phyloP scores from a whole-genome alignment of 2,888 invertebrate genomes.

The Tipula confusa region DNA sequence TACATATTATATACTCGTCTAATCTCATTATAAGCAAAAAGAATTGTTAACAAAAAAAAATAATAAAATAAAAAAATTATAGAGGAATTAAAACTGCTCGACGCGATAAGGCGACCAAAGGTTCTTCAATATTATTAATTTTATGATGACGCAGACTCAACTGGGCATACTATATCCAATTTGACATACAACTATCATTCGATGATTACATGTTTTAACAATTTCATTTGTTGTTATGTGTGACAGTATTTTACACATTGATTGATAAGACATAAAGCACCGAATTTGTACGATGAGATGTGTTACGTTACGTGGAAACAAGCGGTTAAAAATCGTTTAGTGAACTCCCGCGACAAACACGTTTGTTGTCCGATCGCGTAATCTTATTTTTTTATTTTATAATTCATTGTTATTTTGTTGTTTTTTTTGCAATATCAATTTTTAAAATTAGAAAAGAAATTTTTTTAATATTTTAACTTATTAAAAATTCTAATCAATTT shows the following conservation, averaged over 20 bases:
- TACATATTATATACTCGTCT: background rate
- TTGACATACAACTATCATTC: background rate
- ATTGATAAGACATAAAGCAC: background rate
- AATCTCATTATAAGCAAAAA: background rate
- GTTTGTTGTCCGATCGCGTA: background rate
- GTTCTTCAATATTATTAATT: slow-evolving; percentile 4
- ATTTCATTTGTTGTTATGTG: background rate
- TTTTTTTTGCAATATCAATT: background rate
- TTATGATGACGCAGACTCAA: background rate
- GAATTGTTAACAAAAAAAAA: background rate
- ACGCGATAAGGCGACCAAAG: background rate
- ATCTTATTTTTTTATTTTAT: background rate
- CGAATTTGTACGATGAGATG: background rate
- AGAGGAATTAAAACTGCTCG: background rate
- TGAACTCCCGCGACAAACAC: background rate
- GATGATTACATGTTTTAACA: background rate
- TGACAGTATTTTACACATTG: no score
- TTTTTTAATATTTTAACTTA: background rate
- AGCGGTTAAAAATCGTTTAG: background rate
- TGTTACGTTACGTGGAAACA: background rate
- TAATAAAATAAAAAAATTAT: no score
- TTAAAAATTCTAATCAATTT: background rate
- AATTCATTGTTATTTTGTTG: background rate
- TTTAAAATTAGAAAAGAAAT: background rate
- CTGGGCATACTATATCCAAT: background rate